Base-by-base conservation (phyloP, 1,140 invertebrate species). In the Drosophila cardini region DNA sequence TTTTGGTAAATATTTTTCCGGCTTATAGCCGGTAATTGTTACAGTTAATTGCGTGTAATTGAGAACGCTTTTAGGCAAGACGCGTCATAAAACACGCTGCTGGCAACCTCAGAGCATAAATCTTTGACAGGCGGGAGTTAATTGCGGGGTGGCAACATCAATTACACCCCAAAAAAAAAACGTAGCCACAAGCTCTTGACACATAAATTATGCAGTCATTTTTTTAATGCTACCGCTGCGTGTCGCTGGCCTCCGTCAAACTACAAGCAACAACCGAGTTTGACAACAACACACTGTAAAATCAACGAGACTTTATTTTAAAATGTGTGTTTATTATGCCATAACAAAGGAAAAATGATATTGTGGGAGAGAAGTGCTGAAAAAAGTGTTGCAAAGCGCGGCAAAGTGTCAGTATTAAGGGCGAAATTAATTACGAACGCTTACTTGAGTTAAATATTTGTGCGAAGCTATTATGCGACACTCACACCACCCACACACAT, bases 401-500 rank as follows among this genome's bases (percentile, higher is more conserved):
- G 60, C 50, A 64, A 80, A 87, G 76, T 87, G 84, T 87, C 84
- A 83, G 83, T 68, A 79, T 83, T 87, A 87, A 83, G 83, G 67
- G 77, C 73, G 65, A 89, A 87, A 87, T 87, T 87, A 87, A 87
- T 87, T 87, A 87, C 83, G 79, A 87, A 74, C 83, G 76, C 72
- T 87, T 87, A 87, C 84, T 89, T 87, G 69, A 83, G 84, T 87
- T 89, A 87, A 87, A 87, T 87, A 87, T 87, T 87, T 87, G 83
- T 74, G 78, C 45, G 67, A 67, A 82, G 75, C 72, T 67, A 68
- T 73, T 50, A 46, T 18, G 48, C 46, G 68, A 48, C 63, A 53
- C 21, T 34, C 40, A 30, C 38, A 15, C 50, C 18, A 15, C 50
- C 32, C 16, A 65, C 21, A 58, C 52, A 57, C 50, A 38, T 7